phyloP scores from a whole-genome alignment of 2,888 invertebrate genomes.

The Tyria jacobaeae region DNA sequence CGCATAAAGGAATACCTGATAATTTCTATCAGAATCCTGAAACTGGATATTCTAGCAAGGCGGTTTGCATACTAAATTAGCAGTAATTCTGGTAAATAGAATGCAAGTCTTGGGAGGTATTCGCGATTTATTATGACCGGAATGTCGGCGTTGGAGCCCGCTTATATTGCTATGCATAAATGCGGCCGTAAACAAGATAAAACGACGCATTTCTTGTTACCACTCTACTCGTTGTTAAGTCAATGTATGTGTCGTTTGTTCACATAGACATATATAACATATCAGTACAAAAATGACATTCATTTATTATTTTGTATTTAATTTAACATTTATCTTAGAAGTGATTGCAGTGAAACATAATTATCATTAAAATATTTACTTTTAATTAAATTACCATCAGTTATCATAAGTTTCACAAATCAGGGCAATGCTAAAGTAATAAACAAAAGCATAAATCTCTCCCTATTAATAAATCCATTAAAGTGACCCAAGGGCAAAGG shows the following conservation, averaged over 20 bases:
- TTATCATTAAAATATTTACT: slow-evolving; percentile 28
- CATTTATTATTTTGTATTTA: slow-evolving; percentile 7
- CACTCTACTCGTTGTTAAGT: too few relatives aligned
- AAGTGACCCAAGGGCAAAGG: slow-evolving; percentile 39
- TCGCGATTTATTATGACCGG: slow-evolving; percentile 18
- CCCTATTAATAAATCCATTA: slow-evolving; percentile 15
- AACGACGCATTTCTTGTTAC: slow-evolving; percentile 19
- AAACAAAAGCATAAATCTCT: slow-evolving; percentile 30
- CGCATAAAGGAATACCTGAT: slow-evolving; percentile 47
- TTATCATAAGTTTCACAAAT: slow-evolving; percentile 27
- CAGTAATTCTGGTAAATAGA: slow-evolving; percentile 28
- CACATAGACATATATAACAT: background rate
- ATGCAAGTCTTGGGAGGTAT: slow-evolving; percentile 20
- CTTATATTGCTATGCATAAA: slow-evolving; percentile 30
- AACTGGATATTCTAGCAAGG: slow-evolving; percentile 43
- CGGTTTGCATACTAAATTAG: slow-evolving; percentile 40
- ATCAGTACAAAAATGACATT: slow-evolving; percentile 6
- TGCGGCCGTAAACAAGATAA: slow-evolving; percentile 27
- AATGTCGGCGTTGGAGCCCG: slow-evolving; percentile 5
- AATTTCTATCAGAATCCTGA: slow-evolving; percentile 57
- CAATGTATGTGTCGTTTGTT: slow-evolving; percentile 5
- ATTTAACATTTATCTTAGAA: slow-evolving; percentile 20
- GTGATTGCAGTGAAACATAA: slow-evolving; percentile 6
- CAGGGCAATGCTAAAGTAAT: slow-evolving; percentile 22
- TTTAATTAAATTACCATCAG: slow-evolving; percentile 26